These are phyloP conservation scores for Phthorimaea operculella DNA, from an alignment of 1,140 invertebrate species.

Conservation along the genomic window DNA sequence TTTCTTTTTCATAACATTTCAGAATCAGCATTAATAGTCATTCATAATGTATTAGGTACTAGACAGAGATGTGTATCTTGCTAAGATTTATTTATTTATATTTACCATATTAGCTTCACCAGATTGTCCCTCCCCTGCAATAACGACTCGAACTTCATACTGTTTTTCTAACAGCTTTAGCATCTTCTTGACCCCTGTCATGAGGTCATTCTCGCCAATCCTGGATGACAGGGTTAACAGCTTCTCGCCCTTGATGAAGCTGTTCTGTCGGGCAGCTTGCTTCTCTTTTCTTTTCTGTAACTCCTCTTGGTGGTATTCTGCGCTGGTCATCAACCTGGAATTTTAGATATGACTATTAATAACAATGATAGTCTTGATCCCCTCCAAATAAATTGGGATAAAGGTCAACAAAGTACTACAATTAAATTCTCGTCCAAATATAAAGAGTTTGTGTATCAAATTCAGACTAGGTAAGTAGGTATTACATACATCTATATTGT, in stretches of 20 bases:
- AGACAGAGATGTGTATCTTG: too few relatives aligned
- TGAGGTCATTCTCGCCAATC: constrained; percentile 74
- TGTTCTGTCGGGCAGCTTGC: constrained; percentile 38
- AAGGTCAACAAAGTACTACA: too few relatives aligned
- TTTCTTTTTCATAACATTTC: too few relatives aligned
- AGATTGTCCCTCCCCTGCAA: constrained; percentile 64
- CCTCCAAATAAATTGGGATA: too few relatives aligned
- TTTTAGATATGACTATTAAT: neutral
- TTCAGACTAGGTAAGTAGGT: too few relatives aligned
- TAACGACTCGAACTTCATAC: constrained; percentile 70
- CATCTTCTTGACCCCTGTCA: constrained; percentile 71
- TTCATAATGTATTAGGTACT: too few relatives aligned
- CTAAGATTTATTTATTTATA: too few relatives aligned
- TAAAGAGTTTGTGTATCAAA: too few relatives aligned
- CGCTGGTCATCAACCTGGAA: constrained; percentile 53
- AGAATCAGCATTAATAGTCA: too few relatives aligned
- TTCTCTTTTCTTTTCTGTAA: constrained; percentile 54
- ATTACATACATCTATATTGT: too few relatives aligned
- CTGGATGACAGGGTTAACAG: constrained; percentile 69
- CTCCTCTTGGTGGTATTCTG: constrained; percentile 59
- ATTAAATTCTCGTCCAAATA: too few relatives aligned
- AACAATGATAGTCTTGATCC: too few relatives aligned
- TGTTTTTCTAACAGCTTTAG: constrained; percentile 72
- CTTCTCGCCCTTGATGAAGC: constrained; percentile 68
- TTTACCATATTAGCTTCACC: neutral